phyloP scores from a whole-genome alignment of 2,888 invertebrate genomes.

The Patella caerulea region DNA sequence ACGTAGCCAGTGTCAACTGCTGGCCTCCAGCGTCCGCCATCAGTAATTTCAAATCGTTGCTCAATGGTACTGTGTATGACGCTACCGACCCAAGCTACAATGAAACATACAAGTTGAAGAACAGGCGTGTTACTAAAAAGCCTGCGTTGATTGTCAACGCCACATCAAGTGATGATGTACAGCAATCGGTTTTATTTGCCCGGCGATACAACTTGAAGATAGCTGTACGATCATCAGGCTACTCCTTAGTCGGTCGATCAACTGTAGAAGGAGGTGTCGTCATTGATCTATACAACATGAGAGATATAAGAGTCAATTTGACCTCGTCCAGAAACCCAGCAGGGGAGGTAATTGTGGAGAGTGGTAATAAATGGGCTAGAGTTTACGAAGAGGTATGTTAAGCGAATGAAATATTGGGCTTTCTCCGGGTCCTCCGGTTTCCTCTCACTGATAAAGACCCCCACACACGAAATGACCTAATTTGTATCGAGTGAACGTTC shows the following conservation, averaged over 20 bases:
- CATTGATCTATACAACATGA: neutral
- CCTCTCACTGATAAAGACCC: no score
- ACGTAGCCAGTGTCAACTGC: no score
- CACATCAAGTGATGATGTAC: slow-evolving; percentile 36
- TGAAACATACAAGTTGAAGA: slow-evolving; percentile 23
- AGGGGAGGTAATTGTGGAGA: slow-evolving; percentile 4
- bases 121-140: slow-evolving; percentile 22
- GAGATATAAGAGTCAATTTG: neutral
- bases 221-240: neutral
- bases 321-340: neutral
- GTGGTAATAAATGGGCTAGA: neutral
- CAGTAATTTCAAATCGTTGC: no score
- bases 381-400: slow-evolving; percentile 2
- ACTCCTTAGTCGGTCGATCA: neutral
- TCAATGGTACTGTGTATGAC: no score
- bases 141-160: slow-evolving; percentile 31
- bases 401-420: no score
- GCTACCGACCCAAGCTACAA: slow-evolving; percentile 5
- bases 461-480: no score
- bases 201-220: neutral
- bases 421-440: no score
- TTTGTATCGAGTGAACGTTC: no score
- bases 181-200: slow-evolving; percentile 23
- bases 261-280: neutral
- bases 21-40: no score